A percentile compares a stretch with the other conserved stretches of the same genome.
phyloP scores from a whole-genome alignment of 2,888 invertebrate genomes.

The Dendrolimus houi region DNA sequence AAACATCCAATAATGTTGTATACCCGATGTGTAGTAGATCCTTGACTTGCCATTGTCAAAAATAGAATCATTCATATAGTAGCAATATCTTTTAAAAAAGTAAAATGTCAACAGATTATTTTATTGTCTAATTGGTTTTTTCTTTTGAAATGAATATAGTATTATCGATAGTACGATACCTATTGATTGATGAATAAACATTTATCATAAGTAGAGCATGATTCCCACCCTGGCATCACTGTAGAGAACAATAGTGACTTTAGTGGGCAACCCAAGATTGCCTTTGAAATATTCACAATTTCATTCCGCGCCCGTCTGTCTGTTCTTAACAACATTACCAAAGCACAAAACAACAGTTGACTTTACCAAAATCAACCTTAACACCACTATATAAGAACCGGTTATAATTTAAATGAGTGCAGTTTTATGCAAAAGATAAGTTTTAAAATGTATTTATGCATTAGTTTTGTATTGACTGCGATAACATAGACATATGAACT shows the following conservation, averaged over 20 bases:
- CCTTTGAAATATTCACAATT: slow-evolving; percentile 71
- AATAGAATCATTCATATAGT: too few relatives aligned
- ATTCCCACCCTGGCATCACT: slow-evolving; percentile 14
- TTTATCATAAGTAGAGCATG: slow-evolving; percentile 37
- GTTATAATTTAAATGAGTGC: slow-evolving; percentile 6
- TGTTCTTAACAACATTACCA: slow-evolving; percentile 36
- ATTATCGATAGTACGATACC: too few relatives aligned
- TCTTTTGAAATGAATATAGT: too few relatives aligned
- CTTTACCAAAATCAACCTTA: slow-evolving; percentile 20
- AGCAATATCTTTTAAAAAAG: too few relatives aligned
- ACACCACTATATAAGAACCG: slow-evolving; percentile 2
- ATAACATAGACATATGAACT: slow-evolving; percentile 37
- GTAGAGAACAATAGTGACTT: slow-evolving; percentile 60
- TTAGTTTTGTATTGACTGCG: slow-evolving; percentile 39
- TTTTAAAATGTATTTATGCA: slow-evolving; percentile 57
- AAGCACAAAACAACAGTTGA: slow-evolving; percentile 1
- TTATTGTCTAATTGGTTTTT: too few relatives aligned
- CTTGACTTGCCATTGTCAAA: too few relatives aligned
- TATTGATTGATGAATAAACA: too few relatives aligned
- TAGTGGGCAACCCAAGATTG: slow-evolving; percentile 65
- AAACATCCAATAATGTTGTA: too few relatives aligned
- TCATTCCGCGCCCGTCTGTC: slow-evolving; percentile 66
- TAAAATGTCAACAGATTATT: too few relatives aligned
- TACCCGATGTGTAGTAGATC: too few relatives aligned
- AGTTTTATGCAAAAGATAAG: slow-evolving; percentile 25